A percentile compares a stretch with the other conserved stretches of the same genome.
Conservation (phyloP, 2,797 vertebrate genomes). For the Platalea minor region DNA sequence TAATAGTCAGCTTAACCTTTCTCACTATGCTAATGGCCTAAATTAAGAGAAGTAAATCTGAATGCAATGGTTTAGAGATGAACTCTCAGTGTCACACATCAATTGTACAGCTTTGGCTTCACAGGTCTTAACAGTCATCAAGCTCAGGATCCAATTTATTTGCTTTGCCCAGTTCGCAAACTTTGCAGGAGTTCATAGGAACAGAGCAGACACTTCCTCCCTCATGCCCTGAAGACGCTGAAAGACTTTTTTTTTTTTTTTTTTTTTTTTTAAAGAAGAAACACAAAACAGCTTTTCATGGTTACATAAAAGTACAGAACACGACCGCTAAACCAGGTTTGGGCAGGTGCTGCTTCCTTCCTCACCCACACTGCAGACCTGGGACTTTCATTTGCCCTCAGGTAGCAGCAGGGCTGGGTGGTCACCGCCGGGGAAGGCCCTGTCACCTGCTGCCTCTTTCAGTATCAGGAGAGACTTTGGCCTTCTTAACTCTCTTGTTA, state of each 20-base stretch:
- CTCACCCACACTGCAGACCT: neutral
- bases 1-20: constrained; percentile 33
- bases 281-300: neutral
- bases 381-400: fast-evolving
- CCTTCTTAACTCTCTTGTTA: neutral
- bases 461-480: neutral
- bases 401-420: neutral
- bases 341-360: neutral
- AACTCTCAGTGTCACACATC: neutral
- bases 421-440: neutral
- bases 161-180: neutral
- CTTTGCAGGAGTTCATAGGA: neutral
- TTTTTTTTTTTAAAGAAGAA: neutral
- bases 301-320: neutral
- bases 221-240: neutral
- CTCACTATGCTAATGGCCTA: neutral
- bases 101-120: neutral
- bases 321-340: fast-evolving
- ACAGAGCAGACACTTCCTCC: neutral
- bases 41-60: constrained; percentile 30
- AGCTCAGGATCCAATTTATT: neutral
- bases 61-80: neutral
- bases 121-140: neutral
- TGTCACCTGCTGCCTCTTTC: neutral
- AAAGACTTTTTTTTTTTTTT: neutral